Evolutionary conservation across 2,797 vertebrate genomes (phyloP).

Genomic region (Galago senegalensis): DNA sequence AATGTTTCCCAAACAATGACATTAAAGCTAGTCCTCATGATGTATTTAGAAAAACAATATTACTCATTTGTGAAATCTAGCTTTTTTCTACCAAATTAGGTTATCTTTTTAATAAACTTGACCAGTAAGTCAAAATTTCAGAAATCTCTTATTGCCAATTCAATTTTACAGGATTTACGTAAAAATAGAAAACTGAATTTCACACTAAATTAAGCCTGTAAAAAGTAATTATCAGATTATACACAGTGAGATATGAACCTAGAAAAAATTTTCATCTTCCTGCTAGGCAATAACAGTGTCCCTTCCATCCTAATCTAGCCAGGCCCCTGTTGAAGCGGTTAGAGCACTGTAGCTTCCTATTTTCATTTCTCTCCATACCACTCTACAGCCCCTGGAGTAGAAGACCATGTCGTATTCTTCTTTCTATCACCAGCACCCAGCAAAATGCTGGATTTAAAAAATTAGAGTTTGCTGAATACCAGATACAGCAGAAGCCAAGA

Average conservation of each 20-base stretch:
- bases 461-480: not conserved
- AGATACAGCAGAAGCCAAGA: not conserved
- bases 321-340: not conserved
- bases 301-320: not conserved
- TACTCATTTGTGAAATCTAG: constrained; percentile 32
- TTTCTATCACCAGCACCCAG: not conserved
- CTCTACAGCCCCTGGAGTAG: not conserved
- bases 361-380: not conserved
- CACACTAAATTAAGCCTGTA: not conserved
- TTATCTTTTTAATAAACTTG: constrained; percentile 35
- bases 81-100: not conserved
- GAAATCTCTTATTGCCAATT: not conserved
- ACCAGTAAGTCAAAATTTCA: not conserved
- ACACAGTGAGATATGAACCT: not conserved
- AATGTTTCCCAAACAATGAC: constrained; percentile 27
- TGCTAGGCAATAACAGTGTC: not conserved
- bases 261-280: not conserved
- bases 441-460: not conserved
- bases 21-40: not conserved
- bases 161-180: not conserved
- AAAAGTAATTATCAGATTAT: not conserved
- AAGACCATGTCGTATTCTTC: not conserved
- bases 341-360: not conserved
- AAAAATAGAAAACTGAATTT: not conserved
- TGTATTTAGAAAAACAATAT: not conserved